Base-by-base conservation (phyloP, 2,888 invertebrate genomes). In the Plebejus melissa region DNA sequence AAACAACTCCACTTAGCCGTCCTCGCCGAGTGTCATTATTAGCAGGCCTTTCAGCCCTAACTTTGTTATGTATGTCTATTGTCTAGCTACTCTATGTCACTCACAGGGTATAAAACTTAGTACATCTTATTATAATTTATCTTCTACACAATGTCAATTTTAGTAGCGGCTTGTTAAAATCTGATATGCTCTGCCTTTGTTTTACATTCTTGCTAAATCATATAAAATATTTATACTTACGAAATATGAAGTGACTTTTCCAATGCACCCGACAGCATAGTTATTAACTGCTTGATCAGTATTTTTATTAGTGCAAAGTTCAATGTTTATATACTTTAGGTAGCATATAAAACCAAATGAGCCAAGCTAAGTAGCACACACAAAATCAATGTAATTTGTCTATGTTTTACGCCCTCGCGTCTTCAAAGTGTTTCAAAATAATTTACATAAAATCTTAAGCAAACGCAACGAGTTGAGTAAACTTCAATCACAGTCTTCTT, bases 401-500 rank as follows among this genome's bases (percentile, higher is more conserved):
- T 72, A 72, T 69, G 60, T 74, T 77, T 77, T 9, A 74, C 70
- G 69, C 60, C 32, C 5, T 54, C 72, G 72, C 69, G 16, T 77
- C 77, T 78, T 78, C 82, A 80, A 81, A 82, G 79, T 81, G 83
- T 79, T 81, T 81, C 82, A 82, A 84, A 88, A 87, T 86, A 85
- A 87, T 88, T 88, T 88, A 86, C 83, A 85, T 86, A 86, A 88
- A 89, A 87, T 86, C 86, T 87, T 87, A 84, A 84, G 88, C 81
- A 88, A 88, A 87, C 87, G 82, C 84, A 84, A 81, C 80, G 83
- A 88, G 87, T 89, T 87, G 87, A 83, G 87, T 86, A 88, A 88
- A 89, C 87, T 88, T 88, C 85, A 88, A 88, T 88, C 86, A 86
- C 81, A 80, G 82, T 84, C 82, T 81, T 81, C 81, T 82, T 81